Base-by-base conservation (phyloP, 2,888 invertebrate genomes). In the Acleris cristana region DNA sequence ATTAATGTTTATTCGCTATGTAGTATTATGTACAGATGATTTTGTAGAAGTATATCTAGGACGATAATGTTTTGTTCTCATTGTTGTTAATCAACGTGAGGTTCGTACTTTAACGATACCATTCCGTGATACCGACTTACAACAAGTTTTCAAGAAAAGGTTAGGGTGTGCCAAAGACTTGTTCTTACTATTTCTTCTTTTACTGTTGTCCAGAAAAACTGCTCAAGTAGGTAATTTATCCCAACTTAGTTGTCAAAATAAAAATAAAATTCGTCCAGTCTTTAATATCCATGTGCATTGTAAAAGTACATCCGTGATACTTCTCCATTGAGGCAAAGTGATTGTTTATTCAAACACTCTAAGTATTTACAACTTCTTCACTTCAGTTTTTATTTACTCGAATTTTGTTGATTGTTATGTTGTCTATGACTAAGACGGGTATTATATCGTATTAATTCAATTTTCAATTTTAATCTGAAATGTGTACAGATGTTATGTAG, bases 401-500 rank as follows among this genome's bases (percentile, higher is more conserved):
- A 54, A 14, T 51, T 34, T 12, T 34, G 34, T 34, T 12, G 12
- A 14, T 59, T 62, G 62, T 65, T 57, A 52, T 48, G 49, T 65
- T 55, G 59, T 67, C 34, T 49, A 60, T 54, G 34, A 64, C 12
- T 60, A 58, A 58, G 34, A 74, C 71, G 72, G 71, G 71, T 72
- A 70, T 72, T 75, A 69, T 73, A 68, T 54, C 70, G 81, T 83
- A 82, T 79, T 78, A 74, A 67, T 70, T 69, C 69, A 74, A 70
- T 72, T 69, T 72, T 72, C 49, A 63, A 57, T 52, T 57, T 52
- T 52, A 53, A 30, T 69, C 55, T 72, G 56, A 70, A 70, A 60
- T 61, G 49, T 87, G 85, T 88, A 88, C 83, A 85, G 81, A 82
- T 86, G 87, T 88, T 89, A 88, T 87, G 87, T 88, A 87, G 85